These are phyloP conservation scores for Telenomus remus DNA, from an alignment of 1,140 invertebrate species.

Conservation along the genomic window DNA sequence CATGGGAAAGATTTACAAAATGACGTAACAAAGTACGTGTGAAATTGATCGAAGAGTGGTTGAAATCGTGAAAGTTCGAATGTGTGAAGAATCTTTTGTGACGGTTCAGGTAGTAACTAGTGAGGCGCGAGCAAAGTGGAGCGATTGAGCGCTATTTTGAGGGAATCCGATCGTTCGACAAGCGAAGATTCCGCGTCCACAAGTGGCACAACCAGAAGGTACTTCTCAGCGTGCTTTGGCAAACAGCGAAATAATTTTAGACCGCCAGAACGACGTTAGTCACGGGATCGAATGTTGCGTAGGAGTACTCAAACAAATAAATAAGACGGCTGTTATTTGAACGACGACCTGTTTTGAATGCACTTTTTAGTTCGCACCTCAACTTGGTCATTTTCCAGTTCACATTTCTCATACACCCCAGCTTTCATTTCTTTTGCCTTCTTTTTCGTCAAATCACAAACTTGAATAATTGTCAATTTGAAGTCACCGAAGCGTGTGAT, in stretches of 20 bases:
- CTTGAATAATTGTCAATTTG: background rate
- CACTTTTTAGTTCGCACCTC: constrained; percentile 10
- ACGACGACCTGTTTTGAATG: constrained; percentile 48
- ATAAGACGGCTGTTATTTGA: constrained; percentile 41
- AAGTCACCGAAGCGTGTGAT: background rate
- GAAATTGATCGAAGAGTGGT: background rate
- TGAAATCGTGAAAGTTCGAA: background rate
- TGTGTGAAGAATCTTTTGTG: constrained; percentile 16
- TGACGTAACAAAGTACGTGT: too few relatives aligned
- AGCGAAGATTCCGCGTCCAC: constrained; percentile 47
- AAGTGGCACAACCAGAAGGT: constrained; percentile 56
- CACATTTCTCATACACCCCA: background rate
- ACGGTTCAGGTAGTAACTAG: constrained; percentile 7
- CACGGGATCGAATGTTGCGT: constrained; percentile 37
- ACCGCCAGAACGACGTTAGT: constrained; percentile 37
- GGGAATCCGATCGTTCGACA: constrained; percentile 45
- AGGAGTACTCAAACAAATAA: constrained; percentile 50
- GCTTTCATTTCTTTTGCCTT: constrained; percentile 3
- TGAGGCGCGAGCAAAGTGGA: constrained; percentile 31
- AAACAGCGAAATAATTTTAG: constrained; percentile 52
- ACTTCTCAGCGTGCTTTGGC: constrained; percentile 42
- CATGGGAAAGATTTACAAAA: too few relatives aligned
- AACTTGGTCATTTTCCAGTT: constrained; percentile 24
- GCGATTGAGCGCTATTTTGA: constrained; percentile 49
- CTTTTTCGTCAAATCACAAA: background rate